Base-by-base conservation (phyloP, 2,797 vertebrate species). In the Pelochelys cantorii region DNA sequence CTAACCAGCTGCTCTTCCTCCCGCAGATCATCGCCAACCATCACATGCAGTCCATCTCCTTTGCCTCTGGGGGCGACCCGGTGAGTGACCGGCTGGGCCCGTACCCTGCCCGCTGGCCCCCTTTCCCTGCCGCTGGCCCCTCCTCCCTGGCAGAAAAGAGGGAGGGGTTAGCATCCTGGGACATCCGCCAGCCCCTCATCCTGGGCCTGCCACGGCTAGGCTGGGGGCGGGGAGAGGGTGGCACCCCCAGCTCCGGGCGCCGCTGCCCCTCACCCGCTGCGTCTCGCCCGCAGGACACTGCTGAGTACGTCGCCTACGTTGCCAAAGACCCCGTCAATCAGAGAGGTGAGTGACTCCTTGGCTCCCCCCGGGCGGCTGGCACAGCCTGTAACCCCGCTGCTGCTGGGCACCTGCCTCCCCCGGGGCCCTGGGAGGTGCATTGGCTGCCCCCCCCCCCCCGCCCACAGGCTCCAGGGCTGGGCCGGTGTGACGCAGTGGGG, bases 241-340 rank as follows among this genome's bases (percentile, higher is more conserved):
- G 62, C 8, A 14, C 3, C 59, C 4, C 87, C 0, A 1, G 0
- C 8, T 42, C 93, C 9, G 9, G n/a, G 17, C 15, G 14, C 1
- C 13, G 37, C 78, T 79, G 29, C 85, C 34, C 0, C 0, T 68
- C 89, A 95, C 77, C 94, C n/a, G 0, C 29, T 53, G 75, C 42
- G 0, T 84, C 81, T 82, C 2, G 22, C 92, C 93, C 31, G 0
- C 97, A 99, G 99, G 99, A 99, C 96, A 99, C 99, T 13, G 99
- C 99, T 0, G 99, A 99, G 88, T 99, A 99, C 10, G 99, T 99
- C 27, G 99, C 99, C 91, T 99, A 99, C 13, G 99, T 99, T 98
- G 99, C 99, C 98, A 99, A 99, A 99, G 99, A 99, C 95, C 99
- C 99, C 2, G 99, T 99, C 97, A 99, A 99, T 97, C 99, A 99